Evolutionary conservation across 2,797 vertebrate genomes (phyloP).

Genomic region (Takifugu rubripes): DNA sequence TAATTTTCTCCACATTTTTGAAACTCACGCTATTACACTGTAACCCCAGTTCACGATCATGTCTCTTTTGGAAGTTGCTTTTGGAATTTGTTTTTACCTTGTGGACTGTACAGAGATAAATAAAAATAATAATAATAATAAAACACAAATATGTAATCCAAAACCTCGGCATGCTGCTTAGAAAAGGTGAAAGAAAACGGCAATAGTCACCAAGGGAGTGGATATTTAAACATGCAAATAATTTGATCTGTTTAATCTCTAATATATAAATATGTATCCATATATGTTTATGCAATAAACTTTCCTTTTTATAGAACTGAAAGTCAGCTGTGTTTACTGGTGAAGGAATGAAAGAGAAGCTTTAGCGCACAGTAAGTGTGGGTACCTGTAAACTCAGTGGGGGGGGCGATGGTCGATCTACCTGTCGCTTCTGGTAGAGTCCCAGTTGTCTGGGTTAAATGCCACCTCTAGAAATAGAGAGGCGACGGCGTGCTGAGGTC

Average conservation of each 20-base stretch:
- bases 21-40: conserved; percentile 62
- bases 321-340: conserved; percentile 31
- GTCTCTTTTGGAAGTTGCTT: conserved; percentile 54
- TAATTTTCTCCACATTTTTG: conserved; percentile 47
- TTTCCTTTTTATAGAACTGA: conserved; percentile 75
- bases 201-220: conserved; percentile 76
- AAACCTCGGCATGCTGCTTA: conserved; percentile 87
- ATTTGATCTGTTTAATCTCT: conserved; percentile 83
- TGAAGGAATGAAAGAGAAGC: background rate
- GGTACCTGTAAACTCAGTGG: conserved; percentile 6
- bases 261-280: conserved; percentile 77
- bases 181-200: conserved; percentile 73
- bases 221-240: conserved; percentile 79
- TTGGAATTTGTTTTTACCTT: conserved; percentile 68
- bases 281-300: conserved; percentile 98
- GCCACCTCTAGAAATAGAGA: conserved; percentile 41
- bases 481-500: conserved; percentile 21
- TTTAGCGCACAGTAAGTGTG: background rate
- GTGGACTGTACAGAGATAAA: conserved; percentile 64
- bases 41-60: conserved; percentile 54
- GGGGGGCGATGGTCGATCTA: conserved; percentile 10
- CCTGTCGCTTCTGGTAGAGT: conserved; percentile 36
- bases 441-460: conserved; percentile 32
- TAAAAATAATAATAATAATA: conserved; percentile 15
- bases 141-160: conserved; percentile 63